These are phyloP conservation scores for Acanthaster planci DNA, from an alignment of 35 echinoderm and acorn worm genomes.

Conservation along the genomic window DNA sequence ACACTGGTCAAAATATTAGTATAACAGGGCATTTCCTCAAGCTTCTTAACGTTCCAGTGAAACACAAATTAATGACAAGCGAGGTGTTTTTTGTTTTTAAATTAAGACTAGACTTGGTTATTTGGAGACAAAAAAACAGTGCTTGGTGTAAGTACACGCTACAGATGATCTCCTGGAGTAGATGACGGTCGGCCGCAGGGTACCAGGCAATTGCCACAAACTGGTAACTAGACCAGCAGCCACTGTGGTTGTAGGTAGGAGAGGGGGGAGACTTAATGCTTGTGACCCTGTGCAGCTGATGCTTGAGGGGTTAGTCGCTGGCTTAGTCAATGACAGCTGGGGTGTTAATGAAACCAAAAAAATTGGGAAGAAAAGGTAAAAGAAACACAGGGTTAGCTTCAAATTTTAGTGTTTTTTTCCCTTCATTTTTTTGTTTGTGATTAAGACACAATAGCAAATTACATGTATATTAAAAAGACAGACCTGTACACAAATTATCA, in stretches of 20 bases:
- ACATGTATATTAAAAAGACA: neutral
- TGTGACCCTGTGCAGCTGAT: neutral
- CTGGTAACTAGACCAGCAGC: slow-evolving; percentile 13
- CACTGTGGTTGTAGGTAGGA: neutral
- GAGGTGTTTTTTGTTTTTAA: too few relatives aligned
- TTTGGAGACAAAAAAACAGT: slow-evolving; percentile 13
- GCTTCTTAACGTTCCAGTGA: neutral
- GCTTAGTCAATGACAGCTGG: slow-evolving; percentile 25
- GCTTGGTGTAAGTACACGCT: slow-evolving; percentile 3
- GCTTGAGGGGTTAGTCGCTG: slow-evolving; percentile 21
- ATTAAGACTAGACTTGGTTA: neutral
- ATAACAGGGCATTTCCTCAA: neutral
- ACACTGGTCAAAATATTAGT: slow-evolving; percentile 5
- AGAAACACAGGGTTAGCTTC: slow-evolving; percentile 12
- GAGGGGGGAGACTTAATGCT: neutral
- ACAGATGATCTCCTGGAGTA: slow-evolving; percentile 1
- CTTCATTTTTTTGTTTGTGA: neutral
- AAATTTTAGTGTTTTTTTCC: neutral
- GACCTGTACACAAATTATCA: slow-evolving; percentile 28
- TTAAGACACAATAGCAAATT: slow-evolving; percentile 26
- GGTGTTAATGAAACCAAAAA: slow-evolving; percentile 29
- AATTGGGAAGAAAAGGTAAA: slow-evolving; percentile 2
- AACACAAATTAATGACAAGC: neutral
- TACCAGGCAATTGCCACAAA: neutral
- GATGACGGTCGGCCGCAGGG: slow-evolving; percentile 11